These are phyloP conservation scores for Ophioderma brevispina DNA, from an alignment of 35 echinoderm and acorn worm species.

Conservation along the genomic window DNA sequence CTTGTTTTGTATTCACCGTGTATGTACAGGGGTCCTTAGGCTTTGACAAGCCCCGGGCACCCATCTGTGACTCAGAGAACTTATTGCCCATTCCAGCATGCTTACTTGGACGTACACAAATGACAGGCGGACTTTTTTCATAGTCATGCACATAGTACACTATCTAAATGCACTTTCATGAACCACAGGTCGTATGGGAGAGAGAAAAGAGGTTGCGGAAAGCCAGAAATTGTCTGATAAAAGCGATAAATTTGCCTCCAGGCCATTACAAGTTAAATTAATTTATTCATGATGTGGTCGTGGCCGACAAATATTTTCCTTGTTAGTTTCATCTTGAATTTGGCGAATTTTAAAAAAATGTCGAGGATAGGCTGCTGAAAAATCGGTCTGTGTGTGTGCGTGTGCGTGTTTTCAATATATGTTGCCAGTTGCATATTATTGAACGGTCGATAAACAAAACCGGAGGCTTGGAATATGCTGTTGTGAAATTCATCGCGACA, in stretches of 20 bases:
- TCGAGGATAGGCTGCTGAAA: not conserved
- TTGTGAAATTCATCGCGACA: conserved; percentile 9
- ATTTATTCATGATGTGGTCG: not conserved
- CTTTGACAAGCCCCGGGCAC: not conserved
- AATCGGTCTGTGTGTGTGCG: not conserved
- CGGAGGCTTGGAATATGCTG: not conserved
- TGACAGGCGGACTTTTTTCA: not conserved
- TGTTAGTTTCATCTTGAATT: not conserved
- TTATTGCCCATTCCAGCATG: not conserved
- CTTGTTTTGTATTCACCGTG: not conserved
- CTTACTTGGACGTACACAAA: not conserved
- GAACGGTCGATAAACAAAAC: not conserved
- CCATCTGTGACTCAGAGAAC: not conserved
- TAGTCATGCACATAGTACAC: not conserved
- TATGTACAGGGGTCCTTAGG: not conserved
- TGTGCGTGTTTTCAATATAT: not conserved
- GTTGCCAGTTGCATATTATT: not conserved
- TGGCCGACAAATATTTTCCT: not conserved
- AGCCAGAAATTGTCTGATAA: not conserved
- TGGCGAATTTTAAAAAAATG: not conserved
- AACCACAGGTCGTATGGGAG: not conserved
- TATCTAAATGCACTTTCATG: not conserved
- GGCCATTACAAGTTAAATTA: not conserved
- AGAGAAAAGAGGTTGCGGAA: not conserved
- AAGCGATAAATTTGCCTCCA: not conserved